Evolutionary conservation across 1,140 invertebrate species (phyloP).

Genomic region (Drosophila littoralis): DNA sequence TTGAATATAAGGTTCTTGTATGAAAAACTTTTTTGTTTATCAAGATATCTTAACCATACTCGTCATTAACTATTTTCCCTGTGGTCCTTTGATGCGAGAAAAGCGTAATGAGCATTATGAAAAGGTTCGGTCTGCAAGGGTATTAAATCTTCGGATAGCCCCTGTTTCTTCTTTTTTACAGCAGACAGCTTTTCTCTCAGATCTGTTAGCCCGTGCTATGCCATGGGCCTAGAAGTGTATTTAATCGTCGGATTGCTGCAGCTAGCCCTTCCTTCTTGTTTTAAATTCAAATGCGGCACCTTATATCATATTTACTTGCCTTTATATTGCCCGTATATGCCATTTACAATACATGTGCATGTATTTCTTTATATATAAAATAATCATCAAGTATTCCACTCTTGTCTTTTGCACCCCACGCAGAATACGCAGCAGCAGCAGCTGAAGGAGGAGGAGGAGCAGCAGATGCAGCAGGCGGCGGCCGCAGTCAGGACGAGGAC

Average conservation of each 20-base stretch:
- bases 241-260: neutral
- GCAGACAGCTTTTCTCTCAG: too few species aligned
- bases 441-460: constrained; percentile 23
- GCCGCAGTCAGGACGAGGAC: constrained; percentile 44
- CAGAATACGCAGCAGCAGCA: constrained; percentile 60
- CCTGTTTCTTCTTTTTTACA: too few species aligned
- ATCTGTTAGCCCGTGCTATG: too few species aligned
- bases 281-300: constrained; percentile 79
- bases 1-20: too few species aligned
- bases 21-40: too few species aligned
- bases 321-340: neutral
- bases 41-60: too few species aligned
- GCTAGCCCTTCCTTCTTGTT: neutral
- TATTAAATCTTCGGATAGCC: too few species aligned
- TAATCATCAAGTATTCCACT: constrained; percentile 80
- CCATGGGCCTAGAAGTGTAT: neutral
- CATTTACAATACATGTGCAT: neutral
- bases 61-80: too few species aligned
- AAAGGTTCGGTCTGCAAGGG: too few species aligned
- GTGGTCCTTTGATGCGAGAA: too few species aligned
- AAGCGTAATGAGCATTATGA: too few species aligned
- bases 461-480: constrained; percentile 45
- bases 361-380: constrained; percentile 44
- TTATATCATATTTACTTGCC: constrained; percentile 75
- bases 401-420: constrained; percentile 63